Evolutionary conservation across 2,113 vertebrate species (phyloP), one percentile per base, ranked within the genome.

Genomic region (Hippocampus guttulatus): DNA sequence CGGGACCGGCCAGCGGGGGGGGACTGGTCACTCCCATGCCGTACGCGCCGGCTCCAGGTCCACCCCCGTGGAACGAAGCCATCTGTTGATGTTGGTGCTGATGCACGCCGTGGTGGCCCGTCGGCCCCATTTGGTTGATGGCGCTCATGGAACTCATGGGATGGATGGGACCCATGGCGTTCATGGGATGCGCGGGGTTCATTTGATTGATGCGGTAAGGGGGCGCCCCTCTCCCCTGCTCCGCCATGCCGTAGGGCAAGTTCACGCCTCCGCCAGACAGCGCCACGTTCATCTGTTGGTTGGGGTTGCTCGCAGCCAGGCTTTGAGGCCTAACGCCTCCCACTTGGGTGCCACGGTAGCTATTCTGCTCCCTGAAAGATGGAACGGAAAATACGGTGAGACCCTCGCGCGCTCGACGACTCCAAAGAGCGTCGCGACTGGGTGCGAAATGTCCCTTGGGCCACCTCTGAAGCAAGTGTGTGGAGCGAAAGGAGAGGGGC

Each of bases 401-500:
- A 61, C 30, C 65, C 47, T 45, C 16, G 3, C 7, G 1, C 0
- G n/a, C 12, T 41, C 51, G 8, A 33, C 5, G 33, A 38, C 33
- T 38, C 33, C 33, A 38, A 38, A 6, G 33, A 38, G 5, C 33
- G 5, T 7, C 1, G 33, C 33, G 5, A 38, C 33, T 6, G 33
- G 33, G 2, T 52, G 20, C 2, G 45, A 43, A 25, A 9, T 9
- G 64, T 43, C 43, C 23, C 77, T 84, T 40, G 18, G 33, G 33
- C 5, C 76, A 98, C 97, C 97, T 95, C 81, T 97, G 97, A 72
- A 99, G 93, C 69, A 98, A 93, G 81, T 99, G 97, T 33, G 95
- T 98, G 18, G 97, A 98, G 27, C 97, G 91, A 88, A 96, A 98
- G 63, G 93, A 94, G 63, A 94, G 94, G 0, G 93, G 93, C 38